A percentile compares a stretch with the other conserved stretches of the same genome.
These are phyloP conservation scores for Percopsis omiscomaycus DNA, from an alignment of 2,797 vertebrate genomes.

Conservation along the genomic window DNA sequence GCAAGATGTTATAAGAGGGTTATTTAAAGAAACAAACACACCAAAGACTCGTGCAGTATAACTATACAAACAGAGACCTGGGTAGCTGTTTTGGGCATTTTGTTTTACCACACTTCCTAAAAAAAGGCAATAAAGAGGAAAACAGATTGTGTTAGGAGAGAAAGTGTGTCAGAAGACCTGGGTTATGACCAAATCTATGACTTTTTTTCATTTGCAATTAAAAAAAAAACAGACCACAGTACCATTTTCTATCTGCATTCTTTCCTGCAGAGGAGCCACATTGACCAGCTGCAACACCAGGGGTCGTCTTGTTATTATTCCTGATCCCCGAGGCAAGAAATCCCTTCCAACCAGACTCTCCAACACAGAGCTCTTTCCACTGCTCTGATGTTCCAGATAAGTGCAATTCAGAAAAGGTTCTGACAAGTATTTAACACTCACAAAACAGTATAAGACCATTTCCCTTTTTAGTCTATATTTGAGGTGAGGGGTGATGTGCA, in stretches of 20 bases:
- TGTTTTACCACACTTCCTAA: slow-evolving; percentile 75
- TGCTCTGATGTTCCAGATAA: slow-evolving; percentile 74
- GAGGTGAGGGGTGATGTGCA: background rate
- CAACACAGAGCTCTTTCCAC: slow-evolving; percentile 84
- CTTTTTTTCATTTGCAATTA: no score
- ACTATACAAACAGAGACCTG: slow-evolving; percentile 73
- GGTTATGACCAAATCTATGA: no score
- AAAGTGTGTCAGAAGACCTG: background rate
- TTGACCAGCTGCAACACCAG: slow-evolving; percentile 83
- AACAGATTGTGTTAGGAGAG: slow-evolving; percentile 58
- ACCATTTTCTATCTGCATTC: slow-evolving; percentile 74
- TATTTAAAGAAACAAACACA: slow-evolving; percentile 14
- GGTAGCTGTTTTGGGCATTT: slow-evolving; percentile 73
- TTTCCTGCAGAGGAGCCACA: slow-evolving; percentile 70
- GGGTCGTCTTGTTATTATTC: slow-evolving; percentile 84
- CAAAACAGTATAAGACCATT: background rate
- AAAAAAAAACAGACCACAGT: slow-evolving; percentile 10
- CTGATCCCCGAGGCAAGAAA: slow-evolving; percentile 82
- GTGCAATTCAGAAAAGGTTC: slow-evolving; percentile 4
- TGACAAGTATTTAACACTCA: background rate
- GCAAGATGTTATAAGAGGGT: slow-evolving; percentile 10
- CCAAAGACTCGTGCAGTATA: slow-evolving; percentile 47
- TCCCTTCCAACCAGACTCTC: slow-evolving; percentile 83
- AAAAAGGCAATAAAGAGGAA: slow-evolving; percentile 51
- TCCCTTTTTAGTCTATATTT: background rate